Percentiles rank a stretch among this genome's conserved stretches.
Evolutionary conservation across 2,888 invertebrate genomes (phyloP).

Genomic region (Liopterus haemorrhoidalis): DNA sequence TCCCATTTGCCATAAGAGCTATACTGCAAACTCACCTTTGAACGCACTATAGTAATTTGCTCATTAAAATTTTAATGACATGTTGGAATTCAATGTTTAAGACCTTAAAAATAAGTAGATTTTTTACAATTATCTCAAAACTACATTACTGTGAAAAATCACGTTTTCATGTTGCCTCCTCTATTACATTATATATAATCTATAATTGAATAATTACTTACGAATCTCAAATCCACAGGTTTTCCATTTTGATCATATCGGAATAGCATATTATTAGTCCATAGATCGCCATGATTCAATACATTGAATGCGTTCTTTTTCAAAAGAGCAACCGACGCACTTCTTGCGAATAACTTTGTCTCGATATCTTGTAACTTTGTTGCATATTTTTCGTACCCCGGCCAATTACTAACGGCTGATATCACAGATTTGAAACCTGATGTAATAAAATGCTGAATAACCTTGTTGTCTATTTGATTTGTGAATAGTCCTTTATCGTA

Average conservation of each 20-base stretch:
- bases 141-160: no score
- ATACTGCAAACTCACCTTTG: no score
- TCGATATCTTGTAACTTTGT: constrained; percentile 42
- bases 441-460: constrained; percentile 12
- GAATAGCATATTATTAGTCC: constrained; percentile 46
- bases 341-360: constrained; percentile 33
- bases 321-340: constrained; percentile 32
- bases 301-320: constrained; percentile 38
- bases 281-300: constrained; percentile 45
- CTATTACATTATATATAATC: not conserved
- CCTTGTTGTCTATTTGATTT: constrained; percentile 12
- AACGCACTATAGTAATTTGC: no score
- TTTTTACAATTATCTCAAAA: no score
- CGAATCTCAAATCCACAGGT: constrained; percentile 44
- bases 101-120: no score
- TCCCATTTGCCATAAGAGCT: no score
- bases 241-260: constrained; percentile 41
- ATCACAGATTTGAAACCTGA: constrained; percentile 17
- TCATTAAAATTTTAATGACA: no score
- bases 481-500: constrained; percentile 15
- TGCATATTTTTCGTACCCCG: constrained; percentile 42
- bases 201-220: constrained; percentile 35
- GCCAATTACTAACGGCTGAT: constrained; percentile 17
- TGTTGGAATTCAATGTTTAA: no score
- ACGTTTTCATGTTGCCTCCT: not conserved